Conservation (phyloP, 2,113 vertebrate genomes). For the Stigmatopora argus region DNA sequence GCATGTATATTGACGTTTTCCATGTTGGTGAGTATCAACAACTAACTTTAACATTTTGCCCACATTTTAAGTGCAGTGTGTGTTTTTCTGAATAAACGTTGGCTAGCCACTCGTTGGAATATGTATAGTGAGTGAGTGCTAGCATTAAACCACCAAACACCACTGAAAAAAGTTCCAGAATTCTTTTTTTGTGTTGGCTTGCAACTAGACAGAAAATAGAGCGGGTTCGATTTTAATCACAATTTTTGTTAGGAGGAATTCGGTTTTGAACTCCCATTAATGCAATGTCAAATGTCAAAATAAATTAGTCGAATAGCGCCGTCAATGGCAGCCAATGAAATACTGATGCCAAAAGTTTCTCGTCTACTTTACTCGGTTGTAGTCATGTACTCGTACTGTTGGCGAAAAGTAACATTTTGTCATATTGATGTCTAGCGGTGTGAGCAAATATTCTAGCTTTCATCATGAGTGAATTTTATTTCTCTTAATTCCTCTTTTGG, state of each 20-base stretch:
- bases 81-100: not conserved
- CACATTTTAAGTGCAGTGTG: not conserved
- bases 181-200: rapidly evolving
- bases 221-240: rapidly evolving
- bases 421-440: no score
- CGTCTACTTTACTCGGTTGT: no score
- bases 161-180: not conserved
- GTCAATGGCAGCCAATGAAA: no score
- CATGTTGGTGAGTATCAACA: conserved; percentile 42
- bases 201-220: rapidly evolving
- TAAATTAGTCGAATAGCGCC: no score
- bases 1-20: not conserved
- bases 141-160: conserved; percentile 19
- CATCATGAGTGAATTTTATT: no score
- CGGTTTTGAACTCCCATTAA: rapidly evolving
- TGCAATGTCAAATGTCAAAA: no score
- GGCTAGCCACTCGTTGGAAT: no score
- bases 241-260: rapidly evolving
- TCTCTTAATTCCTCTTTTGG: no score
- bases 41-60: not conserved
- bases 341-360: no score
- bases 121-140: not conserved
- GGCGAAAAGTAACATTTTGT: no score
- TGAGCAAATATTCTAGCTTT: no score
- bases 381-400: no score